Conservation (phyloP, 1,140 invertebrate species). For the Lycorma delicatula region DNA sequence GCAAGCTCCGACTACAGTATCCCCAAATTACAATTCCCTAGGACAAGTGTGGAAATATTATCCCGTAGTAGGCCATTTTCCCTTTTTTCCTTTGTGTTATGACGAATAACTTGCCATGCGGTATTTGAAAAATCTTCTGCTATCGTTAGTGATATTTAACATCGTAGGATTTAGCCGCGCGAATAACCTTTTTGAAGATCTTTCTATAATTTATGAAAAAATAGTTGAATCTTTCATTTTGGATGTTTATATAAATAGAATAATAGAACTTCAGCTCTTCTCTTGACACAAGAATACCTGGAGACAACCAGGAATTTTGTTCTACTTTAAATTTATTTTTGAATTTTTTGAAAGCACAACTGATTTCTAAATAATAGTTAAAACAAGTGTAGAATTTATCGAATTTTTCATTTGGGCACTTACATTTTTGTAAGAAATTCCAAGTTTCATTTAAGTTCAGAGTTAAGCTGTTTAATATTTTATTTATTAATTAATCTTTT, state of each 20-base stretch:
- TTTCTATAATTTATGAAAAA: too few species aligned
- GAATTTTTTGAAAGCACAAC: background rate
- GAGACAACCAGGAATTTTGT: background rate
- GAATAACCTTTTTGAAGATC: background rate
- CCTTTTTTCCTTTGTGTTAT: too few species aligned
- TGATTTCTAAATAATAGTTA: background rate
- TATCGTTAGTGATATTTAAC: background rate
- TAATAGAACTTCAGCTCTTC: too few species aligned
- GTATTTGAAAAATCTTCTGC: slow-evolving; percentile 1
- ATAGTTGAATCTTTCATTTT: background rate
- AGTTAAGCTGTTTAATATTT: background rate
- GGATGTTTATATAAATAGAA: too few species aligned
- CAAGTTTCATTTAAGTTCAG: background rate
- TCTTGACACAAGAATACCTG: too few species aligned
- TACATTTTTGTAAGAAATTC: background rate
- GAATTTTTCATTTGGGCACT: background rate
- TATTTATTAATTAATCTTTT: background rate
- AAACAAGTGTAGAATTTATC: background rate
- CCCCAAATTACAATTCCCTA: too few species aligned
- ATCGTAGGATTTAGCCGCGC: background rate
- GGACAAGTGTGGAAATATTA: too few species aligned
- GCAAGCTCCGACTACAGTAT: too few species aligned
- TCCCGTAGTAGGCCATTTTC: too few species aligned
- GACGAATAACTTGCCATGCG: too few species aligned
- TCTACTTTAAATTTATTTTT: background rate